Conservation (phyloP, 2,888 invertebrate genomes). For the Ptychoptera contaminata region DNA sequence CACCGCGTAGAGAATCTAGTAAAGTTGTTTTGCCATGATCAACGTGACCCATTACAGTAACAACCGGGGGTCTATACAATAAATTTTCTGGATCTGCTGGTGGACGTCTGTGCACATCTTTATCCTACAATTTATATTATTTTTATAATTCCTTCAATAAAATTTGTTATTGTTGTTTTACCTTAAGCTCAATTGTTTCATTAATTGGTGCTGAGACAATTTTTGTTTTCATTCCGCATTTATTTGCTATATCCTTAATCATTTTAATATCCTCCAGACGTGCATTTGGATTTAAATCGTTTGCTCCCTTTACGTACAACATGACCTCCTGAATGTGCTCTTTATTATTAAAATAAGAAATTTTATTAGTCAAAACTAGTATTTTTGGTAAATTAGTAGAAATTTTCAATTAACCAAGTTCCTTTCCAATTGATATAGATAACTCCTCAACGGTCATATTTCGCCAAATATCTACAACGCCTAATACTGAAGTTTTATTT, state of each 20-base stretch:
- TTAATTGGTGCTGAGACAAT: conserved; percentile 33
- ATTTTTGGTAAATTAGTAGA: too few relatives aligned
- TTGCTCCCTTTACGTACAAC: conserved; percentile 43
- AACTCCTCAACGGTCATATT: conserved; percentile 68
- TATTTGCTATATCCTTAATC: conserved; percentile 50
- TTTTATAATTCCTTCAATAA: not conserved
- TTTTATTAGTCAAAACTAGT: not conserved
- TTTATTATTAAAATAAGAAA: conserved; percentile 21
- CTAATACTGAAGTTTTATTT: conserved; percentile 12
- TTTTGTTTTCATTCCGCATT: conserved; percentile 46
- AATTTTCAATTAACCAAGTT: conserved; percentile 42
- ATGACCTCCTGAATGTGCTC: conserved; percentile 55
- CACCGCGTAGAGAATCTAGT: conserved; percentile 71
- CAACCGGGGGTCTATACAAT: conserved; percentile 73
- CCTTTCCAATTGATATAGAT: conserved; percentile 43
- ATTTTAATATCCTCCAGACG: conserved; percentile 47
- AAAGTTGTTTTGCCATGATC: conserved; percentile 99
- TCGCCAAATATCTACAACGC: conserved; percentile 54
- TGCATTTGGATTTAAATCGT: conserved; percentile 36
- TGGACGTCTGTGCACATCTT: conserved; percentile 42
- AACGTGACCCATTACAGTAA: conserved; percentile 98
- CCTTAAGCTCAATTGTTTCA: conserved; percentile 14
- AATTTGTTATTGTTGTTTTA: not conserved
- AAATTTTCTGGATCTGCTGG: conserved; percentile 48
- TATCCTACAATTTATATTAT: conserved; percentile 23